A percentile compares a stretch with the other conserved stretches of the same genome.
phyloP scores from a whole-genome alignment of 1,140 invertebrate genomes.

The Magallana gigas region DNA sequence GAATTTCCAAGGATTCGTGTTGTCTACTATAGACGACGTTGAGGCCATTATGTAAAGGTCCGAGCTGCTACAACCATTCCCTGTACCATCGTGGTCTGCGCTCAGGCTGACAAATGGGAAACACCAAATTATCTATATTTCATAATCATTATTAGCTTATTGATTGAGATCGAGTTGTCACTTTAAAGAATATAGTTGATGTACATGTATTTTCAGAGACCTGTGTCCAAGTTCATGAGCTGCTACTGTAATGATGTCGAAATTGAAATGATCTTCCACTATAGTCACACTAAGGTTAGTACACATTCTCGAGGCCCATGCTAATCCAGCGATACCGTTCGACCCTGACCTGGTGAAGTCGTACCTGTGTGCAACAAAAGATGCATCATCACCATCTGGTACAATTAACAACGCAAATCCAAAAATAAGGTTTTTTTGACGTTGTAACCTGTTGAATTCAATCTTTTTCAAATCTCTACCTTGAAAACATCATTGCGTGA shows the following conservation, averaged over 20 bases:
- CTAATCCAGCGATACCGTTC: conserved; percentile 58
- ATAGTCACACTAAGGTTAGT: conserved; percentile 62
- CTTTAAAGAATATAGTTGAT: too few species aligned
- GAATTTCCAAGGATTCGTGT: conserved; percentile 68
- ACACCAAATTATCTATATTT: neutral
- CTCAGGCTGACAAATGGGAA: conserved; percentile 63
- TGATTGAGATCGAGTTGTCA: too few species aligned
- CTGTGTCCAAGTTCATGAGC: conserved; percentile 71
- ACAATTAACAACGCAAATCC: too few species aligned
- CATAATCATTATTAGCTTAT: too few species aligned
- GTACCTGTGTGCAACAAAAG: neutral
- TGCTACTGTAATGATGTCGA: conserved; percentile 63
- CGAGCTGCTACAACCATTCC: conserved; percentile 61
- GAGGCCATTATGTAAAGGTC: conserved; percentile 73
- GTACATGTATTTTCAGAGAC: conserved; percentile 44
- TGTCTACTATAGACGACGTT: conserved; percentile 35
- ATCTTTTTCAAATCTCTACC: conserved; percentile 38
- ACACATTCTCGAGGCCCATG: conserved; percentile 60
- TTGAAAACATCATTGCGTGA: conserved; percentile 64
- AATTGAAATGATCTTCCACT: conserved; percentile 66
- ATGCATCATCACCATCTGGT: too few species aligned
- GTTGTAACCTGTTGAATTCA: too few species aligned
- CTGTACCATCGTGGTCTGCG: conserved; percentile 67
- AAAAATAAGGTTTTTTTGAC: too few species aligned
- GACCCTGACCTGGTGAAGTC: neutral